Conservation (phyloP, 1,140 invertebrate genomes). For the Wiebesia pumilae region DNA sequence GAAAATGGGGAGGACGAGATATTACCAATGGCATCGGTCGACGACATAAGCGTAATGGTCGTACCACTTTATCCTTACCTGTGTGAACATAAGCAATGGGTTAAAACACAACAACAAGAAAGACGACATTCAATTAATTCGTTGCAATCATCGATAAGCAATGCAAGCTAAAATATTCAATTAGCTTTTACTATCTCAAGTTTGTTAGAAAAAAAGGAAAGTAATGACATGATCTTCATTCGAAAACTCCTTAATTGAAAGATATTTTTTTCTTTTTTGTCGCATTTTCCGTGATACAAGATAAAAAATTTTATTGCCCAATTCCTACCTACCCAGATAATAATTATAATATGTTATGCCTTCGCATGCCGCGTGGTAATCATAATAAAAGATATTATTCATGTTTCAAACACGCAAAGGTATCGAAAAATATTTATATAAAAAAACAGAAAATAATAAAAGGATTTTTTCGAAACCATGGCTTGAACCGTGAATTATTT, state of each 20-base stretch:
- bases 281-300: slow-evolving; percentile 11
- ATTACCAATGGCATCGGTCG: slow-evolving; percentile 82
- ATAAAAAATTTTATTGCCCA: slow-evolving; percentile 31
- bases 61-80: slow-evolving; percentile 84
- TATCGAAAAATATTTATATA: slow-evolving; percentile 9
- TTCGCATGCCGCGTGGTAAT: not conserved
- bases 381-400: not conserved
- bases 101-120: slow-evolving; percentile 70
- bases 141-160: slow-evolving; percentile 58
- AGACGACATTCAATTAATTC: slow-evolving; percentile 63
- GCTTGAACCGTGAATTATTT: not conserved
- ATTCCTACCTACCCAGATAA: not conserved
- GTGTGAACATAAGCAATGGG: slow-evolving; percentile 75
- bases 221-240: not conserved
- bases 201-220: slow-evolving; percentile 32
- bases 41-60: slow-evolving; percentile 91
- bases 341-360: not conserved
- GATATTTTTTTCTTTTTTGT: slow-evolving; percentile 4
- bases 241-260: slow-evolving; percentile 37
- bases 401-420: not conserved
- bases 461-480: not conserved
- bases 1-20: slow-evolving; percentile 57
- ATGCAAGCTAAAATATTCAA: slow-evolving; percentile 50
- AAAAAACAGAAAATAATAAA: not conserved
- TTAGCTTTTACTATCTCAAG: slow-evolving; percentile 39